Percentiles rank a stretch among this genome's conserved stretches.
These are phyloP conservation scores for Crotophaga sulcirostris DNA, from an alignment of 2,113 vertebrate genomes.

Conservation along the genomic window DNA sequence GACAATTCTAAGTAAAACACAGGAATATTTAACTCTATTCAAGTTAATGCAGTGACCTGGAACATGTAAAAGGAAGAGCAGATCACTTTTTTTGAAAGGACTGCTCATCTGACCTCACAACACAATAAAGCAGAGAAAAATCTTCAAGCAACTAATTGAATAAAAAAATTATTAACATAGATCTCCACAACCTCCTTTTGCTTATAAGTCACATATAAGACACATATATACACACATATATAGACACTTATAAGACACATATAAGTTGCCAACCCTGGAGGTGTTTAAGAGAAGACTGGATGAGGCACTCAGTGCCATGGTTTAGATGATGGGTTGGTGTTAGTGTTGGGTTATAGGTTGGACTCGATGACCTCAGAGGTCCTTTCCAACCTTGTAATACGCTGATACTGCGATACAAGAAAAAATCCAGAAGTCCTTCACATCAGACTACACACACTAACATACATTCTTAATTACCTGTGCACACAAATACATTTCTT, in stretches of 20 bases:
- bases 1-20: neutral
- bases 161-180: neutral
- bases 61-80: neutral
- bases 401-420: too few species aligned
- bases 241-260: too few species aligned
- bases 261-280: too few species aligned
- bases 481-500: neutral
- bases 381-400: too few species aligned
- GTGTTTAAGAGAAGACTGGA: too few species aligned
- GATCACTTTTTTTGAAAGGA: neutral
- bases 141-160: neutral
- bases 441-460: neutral
- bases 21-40: neutral
- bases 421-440: neutral
- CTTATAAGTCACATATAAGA: neutral
- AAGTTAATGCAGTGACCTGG: neutral
- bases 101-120: neutral
- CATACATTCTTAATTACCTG: constrained; percentile 8
- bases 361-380: too few species aligned
- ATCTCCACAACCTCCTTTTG: neutral
- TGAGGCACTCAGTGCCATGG: too few species aligned
- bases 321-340: too few species aligned
- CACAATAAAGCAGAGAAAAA: neutral
- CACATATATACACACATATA: too few species aligned
- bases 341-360: too few species aligned